Evolutionary conservation across 1,140 invertebrate species (phyloP).

Genomic region (Sipha flava): DNA sequence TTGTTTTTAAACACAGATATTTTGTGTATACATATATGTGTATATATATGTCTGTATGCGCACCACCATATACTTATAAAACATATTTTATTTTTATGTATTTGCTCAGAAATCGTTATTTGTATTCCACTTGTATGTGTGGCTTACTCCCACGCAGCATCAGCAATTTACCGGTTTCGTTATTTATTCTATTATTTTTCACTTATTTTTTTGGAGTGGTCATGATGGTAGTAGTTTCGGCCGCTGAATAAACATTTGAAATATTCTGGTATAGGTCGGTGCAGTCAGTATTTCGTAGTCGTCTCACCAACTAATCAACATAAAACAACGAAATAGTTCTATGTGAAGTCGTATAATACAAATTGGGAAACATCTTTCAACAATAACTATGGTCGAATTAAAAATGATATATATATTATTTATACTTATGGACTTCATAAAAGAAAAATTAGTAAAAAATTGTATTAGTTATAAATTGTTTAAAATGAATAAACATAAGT

Average conservation of each 20-base stretch:
- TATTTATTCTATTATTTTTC: slow-evolving; percentile 29
- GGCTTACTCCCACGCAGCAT: background rate
- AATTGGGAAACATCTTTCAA: too few species aligned
- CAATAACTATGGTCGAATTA: too few species aligned
- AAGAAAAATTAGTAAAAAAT: too few species aligned
- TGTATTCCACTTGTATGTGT: background rate
- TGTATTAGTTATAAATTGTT: too few species aligned
- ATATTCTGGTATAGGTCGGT: background rate
- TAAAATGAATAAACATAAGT: too few species aligned
- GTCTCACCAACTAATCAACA: background rate
- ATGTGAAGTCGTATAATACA: background rate
- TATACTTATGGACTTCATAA: too few species aligned
- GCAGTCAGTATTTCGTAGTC: background rate
- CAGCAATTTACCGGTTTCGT: background rate
- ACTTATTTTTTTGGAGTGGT: slow-evolving; percentile 14
- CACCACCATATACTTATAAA: background rate
- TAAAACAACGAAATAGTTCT: background rate
- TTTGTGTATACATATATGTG: background rate
- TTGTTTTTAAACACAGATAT: too few species aligned
- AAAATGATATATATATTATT: too few species aligned
- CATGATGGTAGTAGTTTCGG: background rate
- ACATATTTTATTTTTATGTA: background rate
- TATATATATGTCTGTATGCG: background rate
- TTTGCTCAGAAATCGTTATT: background rate
- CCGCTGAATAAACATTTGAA: background rate